A percentile compares a stretch with the other conserved stretches of the same genome.
phyloP scores from a whole-genome alignment of 2,797 vertebrate species.

The Anguilla marmorata region DNA sequence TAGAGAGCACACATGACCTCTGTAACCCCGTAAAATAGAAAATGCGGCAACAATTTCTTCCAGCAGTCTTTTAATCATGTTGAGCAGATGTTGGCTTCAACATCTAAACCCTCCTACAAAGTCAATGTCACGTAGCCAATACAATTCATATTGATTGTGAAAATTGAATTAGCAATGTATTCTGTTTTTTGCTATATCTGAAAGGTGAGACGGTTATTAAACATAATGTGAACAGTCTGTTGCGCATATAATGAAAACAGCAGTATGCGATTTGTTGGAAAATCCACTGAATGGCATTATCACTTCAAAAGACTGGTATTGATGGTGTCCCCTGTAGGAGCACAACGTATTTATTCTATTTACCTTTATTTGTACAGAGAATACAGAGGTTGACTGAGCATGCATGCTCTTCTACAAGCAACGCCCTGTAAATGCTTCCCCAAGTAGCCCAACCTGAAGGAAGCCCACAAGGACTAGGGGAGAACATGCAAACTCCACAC shows the following conservation, averaged over 20 bases:
- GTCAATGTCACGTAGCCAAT: slow-evolving; percentile 31
- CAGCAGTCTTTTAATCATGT: slow-evolving; percentile 38
- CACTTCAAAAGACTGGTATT: not conserved
- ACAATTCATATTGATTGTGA: slow-evolving; percentile 44
- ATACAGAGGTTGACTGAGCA: no score
- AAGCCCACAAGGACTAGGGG: no score
- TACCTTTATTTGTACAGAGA: no score
- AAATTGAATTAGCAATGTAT: slow-evolving; percentile 42
- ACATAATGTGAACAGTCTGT: not conserved
- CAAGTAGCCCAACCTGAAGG: no score
- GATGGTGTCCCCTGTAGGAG: not conserved
- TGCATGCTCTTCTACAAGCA: no score
- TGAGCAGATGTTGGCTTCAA: slow-evolving; percentile 19
- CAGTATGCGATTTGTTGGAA: not conserved
- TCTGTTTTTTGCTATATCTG: slow-evolving; percentile 28
- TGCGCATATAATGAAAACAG: slow-evolving; percentile 16
- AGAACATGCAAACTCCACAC: no score
- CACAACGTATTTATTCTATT: not conserved
- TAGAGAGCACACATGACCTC: slow-evolving; percentile 23
- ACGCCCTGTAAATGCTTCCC: no score
- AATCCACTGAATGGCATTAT: slow-evolving; percentile 21
- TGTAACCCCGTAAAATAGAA: slow-evolving; percentile 31
- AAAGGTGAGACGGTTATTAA: slow-evolving; percentile 13
- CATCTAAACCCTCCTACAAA: slow-evolving; percentile 36
- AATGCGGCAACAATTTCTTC: slow-evolving; percentile 37